These are phyloP conservation scores for Trididemnum miniatum DNA, from an alignment of 23 tunicate genomes.

Conservation along the genomic window DNA sequence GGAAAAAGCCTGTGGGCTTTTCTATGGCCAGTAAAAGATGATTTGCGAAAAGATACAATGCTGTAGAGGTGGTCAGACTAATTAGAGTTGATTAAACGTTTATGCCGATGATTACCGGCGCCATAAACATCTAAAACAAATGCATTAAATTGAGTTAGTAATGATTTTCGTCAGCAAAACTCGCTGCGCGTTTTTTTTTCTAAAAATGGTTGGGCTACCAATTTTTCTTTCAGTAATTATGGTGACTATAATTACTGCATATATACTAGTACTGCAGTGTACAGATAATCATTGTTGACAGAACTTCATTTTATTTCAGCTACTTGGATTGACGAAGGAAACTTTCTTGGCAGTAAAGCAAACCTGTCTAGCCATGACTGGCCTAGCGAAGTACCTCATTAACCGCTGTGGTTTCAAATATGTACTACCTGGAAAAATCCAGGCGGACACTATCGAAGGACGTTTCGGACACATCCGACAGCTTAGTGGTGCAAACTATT, in stretches of 20 bases:
- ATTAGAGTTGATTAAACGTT: background rate
- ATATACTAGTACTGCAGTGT: too few species aligned
- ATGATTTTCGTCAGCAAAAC: background rate
- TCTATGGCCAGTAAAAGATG: too few species aligned
- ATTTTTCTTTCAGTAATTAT: too few species aligned
- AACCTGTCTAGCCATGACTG: conserved; percentile 4
- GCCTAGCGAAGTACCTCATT: background rate
- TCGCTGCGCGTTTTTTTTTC: background rate
- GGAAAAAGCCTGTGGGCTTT: background rate
- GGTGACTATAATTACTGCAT: background rate
- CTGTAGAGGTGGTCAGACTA: background rate
- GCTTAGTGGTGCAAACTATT: conserved; percentile 17
- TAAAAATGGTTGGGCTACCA: background rate
- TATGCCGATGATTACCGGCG: background rate
- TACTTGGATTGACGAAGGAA: conserved; percentile 18
- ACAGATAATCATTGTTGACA: background rate
- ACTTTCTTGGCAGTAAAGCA: background rate
- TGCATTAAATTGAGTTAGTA: background rate
- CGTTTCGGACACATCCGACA: conserved; percentile 3
- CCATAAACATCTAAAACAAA: too few species aligned
- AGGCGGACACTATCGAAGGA: background rate
- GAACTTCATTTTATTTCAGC: background rate
- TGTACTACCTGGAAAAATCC: background rate
- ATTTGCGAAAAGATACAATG: background rate
- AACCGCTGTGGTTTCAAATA: conserved; percentile 15